Evolutionary conservation across 2,113 vertebrate species (phyloP).

Genomic region (Prochilodus magdalenae): DNA sequence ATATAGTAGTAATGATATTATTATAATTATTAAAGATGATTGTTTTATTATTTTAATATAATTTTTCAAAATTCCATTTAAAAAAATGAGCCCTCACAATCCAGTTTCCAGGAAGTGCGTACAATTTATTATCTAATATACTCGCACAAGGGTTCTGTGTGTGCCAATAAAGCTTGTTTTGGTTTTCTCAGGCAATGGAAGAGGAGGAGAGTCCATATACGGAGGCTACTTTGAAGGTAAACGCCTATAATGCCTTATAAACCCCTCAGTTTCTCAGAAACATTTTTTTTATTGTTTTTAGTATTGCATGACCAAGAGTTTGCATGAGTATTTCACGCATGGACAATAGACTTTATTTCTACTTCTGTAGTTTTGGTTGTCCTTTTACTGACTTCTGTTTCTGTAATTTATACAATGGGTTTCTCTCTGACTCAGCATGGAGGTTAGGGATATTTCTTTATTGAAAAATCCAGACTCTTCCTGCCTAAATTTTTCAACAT

Average conservation of each 20-base stretch:
- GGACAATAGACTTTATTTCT: constrained; percentile 67
- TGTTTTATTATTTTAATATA: constrained; percentile 2
- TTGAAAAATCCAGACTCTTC: constrained; percentile 94
- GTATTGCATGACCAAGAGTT: constrained; percentile 84
- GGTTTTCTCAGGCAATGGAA: constrained; percentile 87
- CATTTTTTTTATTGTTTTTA: constrained; percentile 51
- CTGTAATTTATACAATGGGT: constrained; percentile 55
- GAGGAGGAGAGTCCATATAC: constrained; percentile 98
- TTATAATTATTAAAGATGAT: background rate
- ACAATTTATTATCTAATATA: background rate
- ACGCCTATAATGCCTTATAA: constrained; percentile 46
- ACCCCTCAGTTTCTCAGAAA: constrained; percentile 1
- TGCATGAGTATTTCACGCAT: constrained; percentile 86
- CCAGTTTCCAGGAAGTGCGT: background rate
- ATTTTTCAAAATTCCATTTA: background rate
- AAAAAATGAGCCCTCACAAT: background rate
- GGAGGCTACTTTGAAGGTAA: constrained; percentile 99
- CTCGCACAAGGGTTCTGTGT: background rate
- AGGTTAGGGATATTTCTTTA: constrained; percentile 96
- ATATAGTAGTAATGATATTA: too few relatives aligned
- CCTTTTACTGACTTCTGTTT: constrained; percentile 49
- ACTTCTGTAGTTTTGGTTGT: constrained; percentile 39
- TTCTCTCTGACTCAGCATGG: constrained; percentile 91
- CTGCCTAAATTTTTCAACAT: constrained; percentile 99
- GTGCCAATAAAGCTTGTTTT: constrained; percentile 1